Evolutionary conservation across 2,888 invertebrate genomes (phyloP).

Genomic region (Phortica okadai): DNA sequence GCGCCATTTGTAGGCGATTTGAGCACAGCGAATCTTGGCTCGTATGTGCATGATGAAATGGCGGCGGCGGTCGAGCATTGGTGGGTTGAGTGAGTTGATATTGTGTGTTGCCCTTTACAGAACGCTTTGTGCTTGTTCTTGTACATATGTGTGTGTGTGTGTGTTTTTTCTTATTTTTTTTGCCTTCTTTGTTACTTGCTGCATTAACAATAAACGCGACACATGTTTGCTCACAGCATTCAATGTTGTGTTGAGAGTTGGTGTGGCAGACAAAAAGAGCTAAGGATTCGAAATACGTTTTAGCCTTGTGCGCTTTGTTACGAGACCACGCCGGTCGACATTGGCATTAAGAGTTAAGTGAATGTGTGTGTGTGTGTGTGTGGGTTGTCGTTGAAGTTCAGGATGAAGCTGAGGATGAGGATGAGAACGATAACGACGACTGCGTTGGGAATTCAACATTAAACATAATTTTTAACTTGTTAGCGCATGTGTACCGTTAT

Average conservation of each 20-base stretch:
- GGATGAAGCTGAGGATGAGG: neutral
- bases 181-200: neutral
- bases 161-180: neutral
- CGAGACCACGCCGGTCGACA: neutral
- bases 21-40: neutral
- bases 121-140: no score
- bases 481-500: conserved; percentile 56
- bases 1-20: conserved; percentile 36
- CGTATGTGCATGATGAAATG: neutral
- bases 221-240: conserved; percentile 35
- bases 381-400: conserved; percentile 19
- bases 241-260: neutral
- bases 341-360: neutral
- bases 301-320: conserved; percentile 1
- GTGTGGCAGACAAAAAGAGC: conserved; percentile 5
- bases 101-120: neutral
- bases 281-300: neutral
- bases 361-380: conserved; percentile 18
- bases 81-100: neutral
- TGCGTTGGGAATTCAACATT: conserved; percentile 60
- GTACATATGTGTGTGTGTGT: no score
- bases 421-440: neutral
- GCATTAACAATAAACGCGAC: conserved; percentile 42
- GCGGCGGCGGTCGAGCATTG: neutral
- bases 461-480: conserved; percentile 70